Percentiles rank a stretch among this genome's conserved stretches.
Conservation (phyloP, 2,888 invertebrate species). For the Pemphredon lugubris region DNA sequence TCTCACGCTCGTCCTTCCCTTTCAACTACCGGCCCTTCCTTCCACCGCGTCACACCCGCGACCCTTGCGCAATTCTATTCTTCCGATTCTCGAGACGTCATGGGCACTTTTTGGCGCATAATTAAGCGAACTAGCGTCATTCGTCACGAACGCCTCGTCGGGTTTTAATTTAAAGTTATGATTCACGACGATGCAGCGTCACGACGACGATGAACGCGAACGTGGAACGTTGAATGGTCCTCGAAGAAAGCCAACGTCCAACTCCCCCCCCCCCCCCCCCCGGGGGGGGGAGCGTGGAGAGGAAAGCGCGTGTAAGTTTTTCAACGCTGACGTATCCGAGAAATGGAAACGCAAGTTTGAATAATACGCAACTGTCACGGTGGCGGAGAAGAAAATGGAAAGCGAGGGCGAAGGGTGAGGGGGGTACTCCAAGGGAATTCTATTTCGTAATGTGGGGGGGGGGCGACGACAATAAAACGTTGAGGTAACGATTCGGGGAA, state of each 20-base stretch:
- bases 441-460: too few relatives aligned
- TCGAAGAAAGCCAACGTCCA: slow-evolving; percentile 3
- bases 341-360: slow-evolving; percentile 36
- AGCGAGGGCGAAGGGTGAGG: neutral
- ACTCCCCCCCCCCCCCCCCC: too few relatives aligned
- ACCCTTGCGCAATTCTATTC: slow-evolving; percentile 1
- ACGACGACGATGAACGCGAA: neutral
- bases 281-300: neutral
- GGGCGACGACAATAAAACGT: too few relatives aligned
- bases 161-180: slow-evolving; percentile 65
- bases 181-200: slow-evolving; percentile 33
- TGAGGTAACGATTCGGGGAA: too few relatives aligned
- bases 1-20: slow-evolving; percentile 1
- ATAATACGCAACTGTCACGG: slow-evolving; percentile 37
- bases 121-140: slow-evolving; percentile 55
- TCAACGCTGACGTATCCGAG: neutral
- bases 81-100: slow-evolving; percentile 24
- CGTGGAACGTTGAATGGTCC: neutral
- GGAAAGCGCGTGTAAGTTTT: neutral
- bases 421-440: too few relatives aligned
- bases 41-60: neutral
- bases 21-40: neutral
- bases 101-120: slow-evolving; percentile 46
- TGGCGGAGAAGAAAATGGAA: slow-evolving; percentile 14
- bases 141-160: slow-evolving; percentile 63